These are phyloP conservation scores for Cryptoprocta ferox DNA, from an alignment of 2,797 vertebrate genomes.

Conservation along the genomic window DNA sequence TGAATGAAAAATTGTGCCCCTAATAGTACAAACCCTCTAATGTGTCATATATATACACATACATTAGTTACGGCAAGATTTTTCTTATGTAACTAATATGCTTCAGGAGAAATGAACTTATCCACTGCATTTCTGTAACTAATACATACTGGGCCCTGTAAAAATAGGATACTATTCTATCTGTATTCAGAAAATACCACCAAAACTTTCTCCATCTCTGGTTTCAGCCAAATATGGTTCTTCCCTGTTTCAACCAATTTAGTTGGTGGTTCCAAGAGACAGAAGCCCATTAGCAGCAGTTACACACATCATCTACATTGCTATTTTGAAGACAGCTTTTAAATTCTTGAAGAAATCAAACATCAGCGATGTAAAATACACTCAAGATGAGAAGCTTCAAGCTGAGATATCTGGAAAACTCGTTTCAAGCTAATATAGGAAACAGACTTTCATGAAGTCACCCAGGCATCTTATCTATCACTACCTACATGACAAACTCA, in stretches of 20 bases:
- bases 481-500: conserved; percentile 26
- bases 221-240: conserved; percentile 64
- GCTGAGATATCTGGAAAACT: neutral
- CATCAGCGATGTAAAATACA: neutral
- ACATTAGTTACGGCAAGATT: neutral
- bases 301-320: neutral
- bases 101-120: conserved; percentile 17
- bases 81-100: neutral
- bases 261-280: conserved; percentile 21
- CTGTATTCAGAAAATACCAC: conserved; percentile 52
- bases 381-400: neutral
- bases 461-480: neutral
- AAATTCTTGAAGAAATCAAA: conserved; percentile 28
- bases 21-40: conserved; percentile 21
- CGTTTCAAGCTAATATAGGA: conserved; percentile 23
- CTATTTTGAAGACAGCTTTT: conserved; percentile 47
- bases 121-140: neutral
- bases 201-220: conserved; percentile 2
- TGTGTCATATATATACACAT: neutral
- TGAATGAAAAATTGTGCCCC: conserved; percentile 27
- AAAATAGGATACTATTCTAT: conserved; percentile 28
- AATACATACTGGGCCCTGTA: conserved; percentile 2
- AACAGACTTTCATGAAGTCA: conserved; percentile 11
- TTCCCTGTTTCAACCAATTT: conserved; percentile 32
- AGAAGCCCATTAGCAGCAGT: neutral